Evolutionary conservation across 1,140 invertebrate species (phyloP), one percentile per base, ranked within the genome.

Genomic region (Anagrus nilaparvatae): DNA sequence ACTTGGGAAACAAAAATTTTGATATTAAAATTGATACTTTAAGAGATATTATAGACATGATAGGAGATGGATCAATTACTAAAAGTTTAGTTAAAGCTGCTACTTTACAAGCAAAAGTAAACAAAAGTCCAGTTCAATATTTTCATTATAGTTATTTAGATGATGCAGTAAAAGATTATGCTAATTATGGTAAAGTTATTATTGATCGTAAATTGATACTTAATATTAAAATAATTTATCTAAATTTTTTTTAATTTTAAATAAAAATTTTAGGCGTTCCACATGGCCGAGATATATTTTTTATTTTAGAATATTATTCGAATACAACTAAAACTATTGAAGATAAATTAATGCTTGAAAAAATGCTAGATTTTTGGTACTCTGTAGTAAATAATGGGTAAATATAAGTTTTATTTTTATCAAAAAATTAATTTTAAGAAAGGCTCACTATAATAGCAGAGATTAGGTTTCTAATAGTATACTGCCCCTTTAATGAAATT

Each of bases 51-150:
- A 71, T 75, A 53, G 41, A 65, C 45, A 60, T 78, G 51, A 54
- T 77, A 0, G 63, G 75, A 2, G 78, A 81, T 51, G 59, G 78
- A 16, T 55, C 59, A 0, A 80, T 79, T 53, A 58, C 67, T 0
- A 57, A 57, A 1, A 70, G 72, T 19, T 66, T 72, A 1, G 72
- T 72, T 39, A 72, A 69, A 47, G 58, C 73, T 30, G 73, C 72
- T 0, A 63, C 63, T 45, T 47, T 73, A 14, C 75, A 78, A 51
- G 72, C 75, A 0, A 47, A 51, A 25, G 56, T 55, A 10, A 69
- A 67, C 17, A 58, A 65, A 5, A 69, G 72, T 42, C 73, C 78
- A 1, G 70, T 79, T 3, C 75, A 74, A 58, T 63, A 72, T 52
- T 79, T 79, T 50, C 56, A 65, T 10, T 81, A 73, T 48, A 47